Conservation (phyloP, 2,113 vertebrate genomes). For the Nicator chloris region DNA sequence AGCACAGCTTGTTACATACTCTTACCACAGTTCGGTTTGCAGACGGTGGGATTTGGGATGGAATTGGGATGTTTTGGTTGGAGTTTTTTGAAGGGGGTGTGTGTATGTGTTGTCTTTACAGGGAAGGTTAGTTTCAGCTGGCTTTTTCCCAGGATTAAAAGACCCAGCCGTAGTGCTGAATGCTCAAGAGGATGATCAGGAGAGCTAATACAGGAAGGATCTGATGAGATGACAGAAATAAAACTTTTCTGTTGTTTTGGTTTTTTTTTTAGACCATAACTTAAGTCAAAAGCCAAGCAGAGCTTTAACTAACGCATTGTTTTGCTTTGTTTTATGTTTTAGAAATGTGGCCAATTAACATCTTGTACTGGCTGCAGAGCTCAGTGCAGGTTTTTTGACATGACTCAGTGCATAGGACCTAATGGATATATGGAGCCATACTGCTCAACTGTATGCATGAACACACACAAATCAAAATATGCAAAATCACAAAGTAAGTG, state of each 20-base stretch:
- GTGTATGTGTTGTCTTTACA: not conserved
- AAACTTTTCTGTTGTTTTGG: not conserved
- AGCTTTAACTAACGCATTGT: constrained; percentile 48
- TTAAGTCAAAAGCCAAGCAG: not conserved
- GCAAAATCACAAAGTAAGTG: constrained; percentile 79
- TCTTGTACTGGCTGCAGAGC: constrained; percentile 90
- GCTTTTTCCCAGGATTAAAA: not conserved
- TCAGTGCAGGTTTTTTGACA: constrained; percentile 92
- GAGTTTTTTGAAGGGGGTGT: not conserved
- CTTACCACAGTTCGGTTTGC: not conserved
- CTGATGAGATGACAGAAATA: not conserved
- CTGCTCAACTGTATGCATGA: constrained; percentile 94
- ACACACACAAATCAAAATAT: constrained; percentile 87
- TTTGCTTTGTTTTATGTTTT: constrained; percentile 74
- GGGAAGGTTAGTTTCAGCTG: not conserved
- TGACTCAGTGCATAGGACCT: constrained; percentile 89
- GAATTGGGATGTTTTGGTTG: not conserved
- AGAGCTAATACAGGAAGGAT: not conserved
- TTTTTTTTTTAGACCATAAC: not conserved
- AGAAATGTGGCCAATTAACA: constrained; percentile 92
- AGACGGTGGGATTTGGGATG: not conserved
- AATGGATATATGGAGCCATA: constrained; percentile 90
- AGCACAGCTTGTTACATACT: not conserved
- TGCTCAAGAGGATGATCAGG: not conserved
- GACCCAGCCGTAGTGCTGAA: not conserved